A percentile compares a stretch with the other conserved stretches of the same genome.
Evolutionary conservation across 2,113 vertebrate genomes (phyloP).

Genomic region (Pollachius pollachius): DNA sequence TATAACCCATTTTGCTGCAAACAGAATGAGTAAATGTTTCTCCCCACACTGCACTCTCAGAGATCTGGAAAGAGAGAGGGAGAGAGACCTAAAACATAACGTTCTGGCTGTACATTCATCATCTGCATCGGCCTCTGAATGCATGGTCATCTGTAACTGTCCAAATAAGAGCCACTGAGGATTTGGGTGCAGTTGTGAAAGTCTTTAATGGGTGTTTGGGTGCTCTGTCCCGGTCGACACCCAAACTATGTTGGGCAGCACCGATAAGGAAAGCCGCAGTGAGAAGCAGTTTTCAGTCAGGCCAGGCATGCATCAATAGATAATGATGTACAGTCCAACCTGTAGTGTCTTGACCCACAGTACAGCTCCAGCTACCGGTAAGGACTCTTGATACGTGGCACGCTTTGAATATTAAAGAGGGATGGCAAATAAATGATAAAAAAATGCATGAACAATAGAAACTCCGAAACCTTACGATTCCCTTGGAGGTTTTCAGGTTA

Average conservation of each 20-base stretch:
- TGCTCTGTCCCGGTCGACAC: conserved; percentile 24
- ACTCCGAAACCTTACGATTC: no score
- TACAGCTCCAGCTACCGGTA: no score
- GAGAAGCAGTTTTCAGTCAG: no score
- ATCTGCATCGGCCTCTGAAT: conserved; percentile 35
- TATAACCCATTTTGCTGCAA: conserved; percentile 58
- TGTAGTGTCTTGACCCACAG: no score
- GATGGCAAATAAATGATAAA: no score
- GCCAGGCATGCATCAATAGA: no score
- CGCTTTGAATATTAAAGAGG: no score
- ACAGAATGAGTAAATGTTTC: conserved; percentile 64
- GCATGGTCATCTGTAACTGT: conserved; percentile 61
- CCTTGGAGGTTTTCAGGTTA: no score
- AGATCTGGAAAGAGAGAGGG: conserved; percentile 39
- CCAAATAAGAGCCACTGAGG: conserved; percentile 44
- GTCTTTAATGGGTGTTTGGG: conserved; percentile 52
- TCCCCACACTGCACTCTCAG: conserved; percentile 36
- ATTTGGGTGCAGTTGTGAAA: conserved; percentile 45
- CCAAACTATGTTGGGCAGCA: conserved; percentile 42
- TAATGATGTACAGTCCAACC: no score
- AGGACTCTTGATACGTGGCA: no score
- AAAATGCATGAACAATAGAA: no score
- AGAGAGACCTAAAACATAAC: background rate
- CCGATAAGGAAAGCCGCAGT: background rate
- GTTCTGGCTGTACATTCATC: conserved; percentile 40